Base-by-base conservation (phyloP, 23 tunicate genomes). In the Ascidia mentula region DNA sequence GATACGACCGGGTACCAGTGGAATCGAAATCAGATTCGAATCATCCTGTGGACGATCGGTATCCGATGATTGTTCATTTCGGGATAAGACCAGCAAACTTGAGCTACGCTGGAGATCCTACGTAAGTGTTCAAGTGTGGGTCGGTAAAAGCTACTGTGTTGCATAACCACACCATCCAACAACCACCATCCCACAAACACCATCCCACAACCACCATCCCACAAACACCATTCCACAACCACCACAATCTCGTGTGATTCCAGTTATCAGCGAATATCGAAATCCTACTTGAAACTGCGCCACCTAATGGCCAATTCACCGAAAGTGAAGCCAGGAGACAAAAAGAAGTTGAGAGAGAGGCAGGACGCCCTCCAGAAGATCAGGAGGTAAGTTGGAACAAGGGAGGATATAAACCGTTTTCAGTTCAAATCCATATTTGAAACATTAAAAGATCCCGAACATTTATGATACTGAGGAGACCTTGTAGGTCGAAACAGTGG, bases 41-140 rank as follows among this genome's bases (percentile, higher is more conserved):
- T 60, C 78, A 46, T 13, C 80, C 84, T 35, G 89, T 80, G 32
- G 91, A 90, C 65, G 88, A 91, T 28, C 89, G 91, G 7, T 96
- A 80, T 59, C 99, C 99, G 12, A 36, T 89, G 84, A 91, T 96
- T 32, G 85, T 96, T 20, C 99, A 96, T 69, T 96, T 96, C 59
- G 99, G 99, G 34, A 80, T 96, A 22, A 84, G 99, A 32, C 99
- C 99, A 0, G 99, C 99, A 26, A 87, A 84, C 42, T 61, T 96
- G 38, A 96, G 99, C 60, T 96, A 96, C 42, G 97, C 97, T 6
- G 99, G 99, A 22, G 99, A 96, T 46, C 97, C 99, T 0, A 86
- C 87, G 93, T 88, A 78, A n/a, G 93, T 86, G 4, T 3, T 53
- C 13, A 20, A 28, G 7, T 53, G 53, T 42, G 53, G 12, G 15